phyloP scores from a whole-genome alignment of 2,113 vertebrate species.

The Ciconia boyciana region DNA sequence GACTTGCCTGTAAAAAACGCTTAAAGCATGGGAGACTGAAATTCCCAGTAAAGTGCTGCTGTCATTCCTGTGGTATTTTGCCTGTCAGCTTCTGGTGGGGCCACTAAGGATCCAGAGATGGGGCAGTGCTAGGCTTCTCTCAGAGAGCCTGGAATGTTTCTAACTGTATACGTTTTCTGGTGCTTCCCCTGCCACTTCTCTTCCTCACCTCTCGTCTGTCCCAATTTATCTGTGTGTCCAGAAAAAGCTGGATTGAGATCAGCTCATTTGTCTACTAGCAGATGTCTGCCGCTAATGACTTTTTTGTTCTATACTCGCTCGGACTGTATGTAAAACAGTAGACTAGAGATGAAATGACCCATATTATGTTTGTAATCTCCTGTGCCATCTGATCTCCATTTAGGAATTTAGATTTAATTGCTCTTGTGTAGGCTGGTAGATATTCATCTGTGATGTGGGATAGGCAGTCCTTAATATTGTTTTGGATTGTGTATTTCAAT shows the following conservation, averaged over 20 bases:
- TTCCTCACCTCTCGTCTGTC: not conserved
- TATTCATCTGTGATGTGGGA: not conserved
- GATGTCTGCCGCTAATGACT: not conserved
- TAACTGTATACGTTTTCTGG: not conserved
- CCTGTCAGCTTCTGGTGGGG: not conserved
- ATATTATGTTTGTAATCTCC: not conserved
- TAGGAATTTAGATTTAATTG: conserved; percentile 33
- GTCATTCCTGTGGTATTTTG: not conserved
- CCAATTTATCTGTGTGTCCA: not conserved
- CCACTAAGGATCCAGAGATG: not conserved
- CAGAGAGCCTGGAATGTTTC: not conserved
- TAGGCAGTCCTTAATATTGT: not conserved
- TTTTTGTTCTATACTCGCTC: not conserved
- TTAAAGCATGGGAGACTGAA: not conserved
- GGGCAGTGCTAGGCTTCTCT: not conserved
- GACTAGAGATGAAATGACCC: conserved; percentile 10
- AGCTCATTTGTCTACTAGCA: not conserved
- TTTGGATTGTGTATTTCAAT: not conserved
- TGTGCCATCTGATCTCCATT: not conserved
- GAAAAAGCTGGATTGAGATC: not conserved
- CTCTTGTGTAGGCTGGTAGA: conserved; percentile 28
- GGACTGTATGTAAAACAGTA: not conserved
- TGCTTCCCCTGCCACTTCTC: not conserved
- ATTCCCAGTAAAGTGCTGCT: not conserved
- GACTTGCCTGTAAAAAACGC: not conserved